These are phyloP conservation scores for Psephotus haematonotus DNA, from an alignment of 2,113 vertebrate genomes.

Conservation along the genomic window DNA sequence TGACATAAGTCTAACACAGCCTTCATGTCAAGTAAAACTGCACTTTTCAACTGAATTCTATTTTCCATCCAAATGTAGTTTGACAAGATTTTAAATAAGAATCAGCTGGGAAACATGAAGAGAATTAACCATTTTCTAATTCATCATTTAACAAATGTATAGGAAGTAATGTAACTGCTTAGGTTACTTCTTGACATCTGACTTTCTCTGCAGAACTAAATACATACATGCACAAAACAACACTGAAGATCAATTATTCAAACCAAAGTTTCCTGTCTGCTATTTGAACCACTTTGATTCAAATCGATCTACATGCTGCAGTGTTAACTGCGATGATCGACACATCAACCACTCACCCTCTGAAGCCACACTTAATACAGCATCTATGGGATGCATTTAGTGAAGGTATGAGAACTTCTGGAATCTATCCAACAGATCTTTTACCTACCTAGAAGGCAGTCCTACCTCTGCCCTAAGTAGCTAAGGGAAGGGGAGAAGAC, in stretches of 20 bases:
- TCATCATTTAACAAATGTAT: background rate
- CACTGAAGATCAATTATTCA: background rate
- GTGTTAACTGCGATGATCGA: background rate
- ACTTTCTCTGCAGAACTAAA: background rate
- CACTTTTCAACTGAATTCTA: background rate
- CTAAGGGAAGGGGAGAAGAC: background rate
- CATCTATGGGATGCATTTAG: background rate
- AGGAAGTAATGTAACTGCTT: background rate
- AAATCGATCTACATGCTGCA: background rate
- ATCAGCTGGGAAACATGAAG: background rate
- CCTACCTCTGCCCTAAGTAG: background rate
- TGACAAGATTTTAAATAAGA: background rate
- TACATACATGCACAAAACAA: background rate
- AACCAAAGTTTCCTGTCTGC: conserved; percentile 4
- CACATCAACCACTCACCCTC: background rate
- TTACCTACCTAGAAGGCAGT: background rate
- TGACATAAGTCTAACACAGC: background rate
- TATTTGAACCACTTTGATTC: background rate
- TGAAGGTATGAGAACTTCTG: background rate
- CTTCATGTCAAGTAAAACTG: background rate
- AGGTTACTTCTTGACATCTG: background rate
- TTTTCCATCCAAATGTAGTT: background rate
- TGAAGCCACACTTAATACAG: background rate
- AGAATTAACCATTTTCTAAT: background rate
- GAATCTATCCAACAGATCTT: background rate